Conservation (phyloP, 2,113 vertebrate species). For the Tapirus terrestris region DNA sequence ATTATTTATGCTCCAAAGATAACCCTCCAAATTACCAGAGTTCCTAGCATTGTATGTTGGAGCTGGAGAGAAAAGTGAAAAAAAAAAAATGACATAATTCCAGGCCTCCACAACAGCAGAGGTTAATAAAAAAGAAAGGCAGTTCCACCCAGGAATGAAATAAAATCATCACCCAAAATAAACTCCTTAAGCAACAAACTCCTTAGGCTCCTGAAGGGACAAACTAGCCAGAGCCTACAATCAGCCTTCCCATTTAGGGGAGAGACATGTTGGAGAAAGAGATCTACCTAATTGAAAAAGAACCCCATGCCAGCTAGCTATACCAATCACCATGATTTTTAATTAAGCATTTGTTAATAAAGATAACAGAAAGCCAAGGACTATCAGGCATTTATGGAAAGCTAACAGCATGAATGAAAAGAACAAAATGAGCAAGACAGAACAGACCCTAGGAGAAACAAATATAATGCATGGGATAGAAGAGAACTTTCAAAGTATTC, state of each 20-base stretch:
- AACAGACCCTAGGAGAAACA: not conserved
- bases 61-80: not conserved
- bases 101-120: not conserved
- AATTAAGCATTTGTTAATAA: not conserved
- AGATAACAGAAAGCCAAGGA: not conserved
- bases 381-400: not conserved
- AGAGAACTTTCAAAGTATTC: not conserved
- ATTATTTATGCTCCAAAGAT: not conserved
- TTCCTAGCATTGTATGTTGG: not conserved
- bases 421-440: not conserved
- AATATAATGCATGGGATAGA: not conserved
- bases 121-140: not conserved
- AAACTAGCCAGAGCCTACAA: not conserved
- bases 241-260: not conserved
- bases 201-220: not conserved
- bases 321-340: not conserved
- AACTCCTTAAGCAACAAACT: not conserved
- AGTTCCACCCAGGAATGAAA: not conserved
- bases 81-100: not conserved
- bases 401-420: not conserved
- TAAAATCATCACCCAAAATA: not conserved
- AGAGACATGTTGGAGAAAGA: not conserved
- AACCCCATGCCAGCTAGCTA: not conserved
- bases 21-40: not conserved
- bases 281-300: not conserved